A percentile compares a stretch with the other conserved stretches of the same genome.
Conservation (phyloP, 1,140 invertebrate species). For the Brachionus koreanus region DNA sequence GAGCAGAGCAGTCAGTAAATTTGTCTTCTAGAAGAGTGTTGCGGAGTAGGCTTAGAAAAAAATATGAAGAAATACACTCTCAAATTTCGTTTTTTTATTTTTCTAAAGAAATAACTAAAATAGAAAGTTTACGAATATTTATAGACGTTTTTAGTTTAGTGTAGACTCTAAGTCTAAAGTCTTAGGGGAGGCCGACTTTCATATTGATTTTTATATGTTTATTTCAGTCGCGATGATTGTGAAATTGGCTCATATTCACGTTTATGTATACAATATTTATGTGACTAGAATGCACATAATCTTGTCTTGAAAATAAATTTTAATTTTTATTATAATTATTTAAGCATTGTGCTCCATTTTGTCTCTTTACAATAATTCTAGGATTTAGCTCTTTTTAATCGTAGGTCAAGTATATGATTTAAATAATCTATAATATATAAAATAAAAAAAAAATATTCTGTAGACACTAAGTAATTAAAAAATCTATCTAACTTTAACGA, state of each 20-base stretch:
- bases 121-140: not conserved
- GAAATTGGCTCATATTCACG: not conserved
- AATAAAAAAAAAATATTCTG: too few species aligned
- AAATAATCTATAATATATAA: too few species aligned
- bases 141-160: not conserved
- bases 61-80: not conserved
- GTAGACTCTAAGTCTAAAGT: not conserved
- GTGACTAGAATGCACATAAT: not conserved
- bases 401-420: too few species aligned
- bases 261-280: not conserved
- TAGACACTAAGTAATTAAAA: too few species aligned
- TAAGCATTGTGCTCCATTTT: not conserved
- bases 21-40: constrained; percentile 14
- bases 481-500: too few species aligned
- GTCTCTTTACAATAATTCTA: not conserved
- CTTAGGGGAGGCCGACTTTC: not conserved
- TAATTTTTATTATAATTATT: not conserved
- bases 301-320: not conserved
- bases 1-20: not conserved
- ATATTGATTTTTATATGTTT: not conserved
- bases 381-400: too few species aligned
- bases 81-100: not conserved
- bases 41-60: not conserved
- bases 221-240: not conserved
- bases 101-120: constrained; percentile 20